phyloP scores from a whole-genome alignment of 2,113 vertebrate genomes.

The Rhipidura dahli region DNA sequence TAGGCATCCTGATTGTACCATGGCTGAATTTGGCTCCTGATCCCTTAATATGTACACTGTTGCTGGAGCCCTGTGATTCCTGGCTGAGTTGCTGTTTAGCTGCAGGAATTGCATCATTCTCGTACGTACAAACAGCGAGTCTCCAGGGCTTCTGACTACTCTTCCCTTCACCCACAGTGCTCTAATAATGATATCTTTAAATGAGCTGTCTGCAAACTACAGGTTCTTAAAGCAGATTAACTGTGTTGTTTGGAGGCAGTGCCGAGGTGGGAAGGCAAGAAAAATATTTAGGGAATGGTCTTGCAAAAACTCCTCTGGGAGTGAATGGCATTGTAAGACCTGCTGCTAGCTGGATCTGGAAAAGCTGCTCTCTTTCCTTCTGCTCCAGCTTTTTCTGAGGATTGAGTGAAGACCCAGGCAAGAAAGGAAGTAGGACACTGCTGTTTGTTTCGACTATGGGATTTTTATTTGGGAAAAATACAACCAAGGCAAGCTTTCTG shows the following conservation, averaged over 20 bases:
- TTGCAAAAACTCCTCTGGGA: neutral
- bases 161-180: conserved; percentile 69
- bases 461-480: conserved; percentile 60
- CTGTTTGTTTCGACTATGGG: conserved; percentile 36
- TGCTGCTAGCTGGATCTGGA: conserved; percentile 43
- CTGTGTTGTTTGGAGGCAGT: conserved; percentile 53
- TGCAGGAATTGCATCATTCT: conserved; percentile 81
- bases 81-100: conserved; percentile 73
- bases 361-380: conserved; percentile 31
- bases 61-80: conserved; percentile 69
- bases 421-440: conserved; percentile 43
- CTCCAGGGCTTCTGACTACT: conserved; percentile 73
- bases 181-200: conserved; percentile 74
- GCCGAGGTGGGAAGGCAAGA: conserved; percentile 24
- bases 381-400: conserved; percentile 53
- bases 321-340: neutral
- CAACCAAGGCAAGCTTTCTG: conserved; percentile 22
- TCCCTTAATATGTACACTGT: conserved; percentile 48
- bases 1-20: neutral
- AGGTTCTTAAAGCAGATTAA: conserved; percentile 54
- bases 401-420: conserved; percentile 43
- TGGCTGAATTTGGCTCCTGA: neutral
- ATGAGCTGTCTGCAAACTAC: conserved; percentile 63
- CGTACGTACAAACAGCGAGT: conserved; percentile 72
- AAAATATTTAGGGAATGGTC: conserved; percentile 30